phyloP scores from a whole-genome alignment of 1,140 invertebrate genomes.

The Physella acuta region DNA sequence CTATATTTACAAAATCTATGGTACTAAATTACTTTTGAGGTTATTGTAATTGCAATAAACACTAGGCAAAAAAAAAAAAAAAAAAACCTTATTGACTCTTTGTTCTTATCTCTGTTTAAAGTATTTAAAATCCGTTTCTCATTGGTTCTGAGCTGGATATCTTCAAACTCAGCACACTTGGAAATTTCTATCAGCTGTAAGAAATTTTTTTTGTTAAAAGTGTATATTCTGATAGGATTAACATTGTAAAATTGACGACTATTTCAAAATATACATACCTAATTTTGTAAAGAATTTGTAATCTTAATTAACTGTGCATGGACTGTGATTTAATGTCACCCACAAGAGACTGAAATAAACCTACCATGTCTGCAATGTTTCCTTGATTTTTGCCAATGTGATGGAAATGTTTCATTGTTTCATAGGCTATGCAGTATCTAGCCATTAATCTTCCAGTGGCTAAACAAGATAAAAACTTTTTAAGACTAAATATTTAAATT shows the following conservation, averaged over 20 bases:
- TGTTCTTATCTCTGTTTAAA: slow-evolving; percentile 66
- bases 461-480: slow-evolving; percentile 25
- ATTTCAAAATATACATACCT: no score
- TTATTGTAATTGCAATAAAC: no score
- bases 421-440: slow-evolving; percentile 67
- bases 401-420: slow-evolving; percentile 65
- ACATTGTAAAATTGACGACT: no score
- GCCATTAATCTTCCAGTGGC: slow-evolving; percentile 68
- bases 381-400: slow-evolving; percentile 30
- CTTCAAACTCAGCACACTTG: slow-evolving; percentile 66
- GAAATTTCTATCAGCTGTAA: slow-evolving; percentile 55
- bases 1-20: no score
- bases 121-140: slow-evolving; percentile 68
- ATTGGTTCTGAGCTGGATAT: slow-evolving; percentile 66
- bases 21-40: no score
- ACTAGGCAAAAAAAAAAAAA: slow-evolving; percentile 61
- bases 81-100: slow-evolving; percentile 61
- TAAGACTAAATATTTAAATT: no score
- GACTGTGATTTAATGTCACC: no score
- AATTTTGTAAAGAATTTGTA: no score
- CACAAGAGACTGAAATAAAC: no score
- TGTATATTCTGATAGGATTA: no score
- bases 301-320: no score
- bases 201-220: no score
- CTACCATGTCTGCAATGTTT: slow-evolving; percentile 52